Evolutionary conservation across 2,113 vertebrate genomes (phyloP), one percentile per base, ranked within the genome.

Genomic region (Oncorhynchus gorbuscha): DNA sequence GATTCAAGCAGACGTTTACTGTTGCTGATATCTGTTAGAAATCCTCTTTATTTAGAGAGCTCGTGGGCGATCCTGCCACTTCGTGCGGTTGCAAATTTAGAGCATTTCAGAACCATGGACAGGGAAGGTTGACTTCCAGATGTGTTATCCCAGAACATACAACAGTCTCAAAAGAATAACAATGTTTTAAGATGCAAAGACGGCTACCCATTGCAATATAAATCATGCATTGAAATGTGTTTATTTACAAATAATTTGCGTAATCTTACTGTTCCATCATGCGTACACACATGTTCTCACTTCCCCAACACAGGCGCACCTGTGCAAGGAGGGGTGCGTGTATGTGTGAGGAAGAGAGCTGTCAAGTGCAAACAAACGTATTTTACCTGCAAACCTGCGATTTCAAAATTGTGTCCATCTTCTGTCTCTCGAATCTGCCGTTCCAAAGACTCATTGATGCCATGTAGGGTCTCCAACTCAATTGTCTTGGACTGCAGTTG

Each of bases 401-500:
- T 91, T 81, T 97, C 96, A 18, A 83, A 88, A 64, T 85, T 90
- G 84, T 97, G 94, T 20, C 91, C 80, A 26, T 97, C 96, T 88
- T 97, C 97, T 92, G 96, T 93, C 87, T 97, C 97, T 65, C 90
- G 81, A 73, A 97, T 93, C 92, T 97, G 96, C 76, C 95, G 91
- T 84, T 98, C 96, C 90, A 97, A 87, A 55, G 95, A 94, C 85
- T 97, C 95, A 13, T 95, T 96, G 87, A 95, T 93, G 0, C 96
- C 94, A 70, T 95, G 92, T 73, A 97, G 90, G 35, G 94, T 95
- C 85, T 98, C 96, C 4, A 94, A 94, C 88, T 97, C 96, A 1
- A 95, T 93, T 79, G 94, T 95, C 74, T 94, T 95, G n/a, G 94
- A 93, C 89, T 96, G 96, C 1, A 98, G 93, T 90, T 96, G 95